Evolutionary conservation across 2,113 vertebrate species (phyloP).

Genomic region (Arenaria interpres): DNA sequence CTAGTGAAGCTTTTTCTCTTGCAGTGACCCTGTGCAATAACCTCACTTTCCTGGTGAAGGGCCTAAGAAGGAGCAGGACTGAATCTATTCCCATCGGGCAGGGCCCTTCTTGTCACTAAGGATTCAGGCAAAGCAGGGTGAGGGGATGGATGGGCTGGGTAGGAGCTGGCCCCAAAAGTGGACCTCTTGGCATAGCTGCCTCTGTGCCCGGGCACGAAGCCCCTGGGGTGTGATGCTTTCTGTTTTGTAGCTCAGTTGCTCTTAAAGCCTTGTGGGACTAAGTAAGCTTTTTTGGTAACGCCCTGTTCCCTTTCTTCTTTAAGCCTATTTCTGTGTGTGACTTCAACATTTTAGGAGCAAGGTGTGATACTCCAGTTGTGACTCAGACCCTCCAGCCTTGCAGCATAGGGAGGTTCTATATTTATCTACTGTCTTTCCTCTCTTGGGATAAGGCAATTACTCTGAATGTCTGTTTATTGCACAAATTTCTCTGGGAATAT

Average conservation of each 20-base stretch:
- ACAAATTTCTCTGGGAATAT: background rate
- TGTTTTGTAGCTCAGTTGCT: background rate
- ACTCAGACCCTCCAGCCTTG: background rate
- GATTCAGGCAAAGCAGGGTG: accelerated
- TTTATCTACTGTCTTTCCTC: background rate
- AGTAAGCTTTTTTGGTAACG: background rate
- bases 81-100: background rate
- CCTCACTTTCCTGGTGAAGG: background rate
- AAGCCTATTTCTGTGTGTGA: background rate
- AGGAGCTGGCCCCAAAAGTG: background rate
- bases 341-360: background rate
- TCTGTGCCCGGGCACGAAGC: accelerated
- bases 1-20: background rate
- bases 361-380: background rate
- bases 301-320: background rate
- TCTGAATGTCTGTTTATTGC: background rate
- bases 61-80: background rate
- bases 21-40: background rate
- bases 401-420: background rate
- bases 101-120: background rate
- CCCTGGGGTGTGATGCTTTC: background rate
- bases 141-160: accelerated
- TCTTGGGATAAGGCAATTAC: background rate
- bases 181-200: accelerated
- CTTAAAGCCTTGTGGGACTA: background rate